Evolutionary conservation across 2,888 invertebrate species (phyloP).

Genomic region (Elysia crispata): DNA sequence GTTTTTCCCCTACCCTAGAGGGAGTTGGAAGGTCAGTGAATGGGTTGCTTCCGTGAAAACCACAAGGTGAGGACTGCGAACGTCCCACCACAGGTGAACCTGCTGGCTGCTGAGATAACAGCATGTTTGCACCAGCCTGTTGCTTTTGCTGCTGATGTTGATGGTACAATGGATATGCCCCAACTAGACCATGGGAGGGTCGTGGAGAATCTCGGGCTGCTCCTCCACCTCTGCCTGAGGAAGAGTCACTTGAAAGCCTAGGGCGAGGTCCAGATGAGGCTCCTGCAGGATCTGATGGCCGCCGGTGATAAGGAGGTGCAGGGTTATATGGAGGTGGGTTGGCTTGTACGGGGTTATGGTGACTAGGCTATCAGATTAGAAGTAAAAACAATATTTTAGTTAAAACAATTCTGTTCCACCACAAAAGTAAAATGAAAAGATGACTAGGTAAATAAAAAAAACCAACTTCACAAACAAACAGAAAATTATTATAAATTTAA

Average conservation of each 20-base stretch:
- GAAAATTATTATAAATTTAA: background rate
- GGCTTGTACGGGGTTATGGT: constrained; percentile 50
- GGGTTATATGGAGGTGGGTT: constrained; percentile 67
- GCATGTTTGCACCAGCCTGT: constrained; percentile 5
- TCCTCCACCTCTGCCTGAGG: constrained; percentile 24
- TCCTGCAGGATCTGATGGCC: constrained; percentile 39
- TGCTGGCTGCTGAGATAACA: background rate
- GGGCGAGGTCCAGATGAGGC: constrained; percentile 10
- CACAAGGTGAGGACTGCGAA: constrained; percentile 45
- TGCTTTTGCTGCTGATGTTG: background rate
- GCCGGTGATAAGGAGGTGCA: constrained; percentile 62
- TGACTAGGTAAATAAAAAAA: background rate
- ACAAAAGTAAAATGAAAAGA: background rate
- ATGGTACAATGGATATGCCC: too few relatives aligned
- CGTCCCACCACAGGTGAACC: background rate
- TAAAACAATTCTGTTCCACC: background rate
- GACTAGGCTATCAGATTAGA: constrained; percentile 30
- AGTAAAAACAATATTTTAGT: background rate
- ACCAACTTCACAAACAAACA: too few relatives aligned
- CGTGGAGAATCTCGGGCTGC: too few relatives aligned
- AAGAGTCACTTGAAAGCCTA: constrained; percentile 41
- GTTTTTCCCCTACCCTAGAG: constrained; percentile 31
- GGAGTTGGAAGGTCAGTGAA: constrained; percentile 32
- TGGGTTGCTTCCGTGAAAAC: constrained; percentile 47
- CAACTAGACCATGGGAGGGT: too few relatives aligned